Evolutionary conservation across 2,113 vertebrate genomes (phyloP), one percentile per base, ranked within the genome.

Genomic region (Panthera tigris): DNA sequence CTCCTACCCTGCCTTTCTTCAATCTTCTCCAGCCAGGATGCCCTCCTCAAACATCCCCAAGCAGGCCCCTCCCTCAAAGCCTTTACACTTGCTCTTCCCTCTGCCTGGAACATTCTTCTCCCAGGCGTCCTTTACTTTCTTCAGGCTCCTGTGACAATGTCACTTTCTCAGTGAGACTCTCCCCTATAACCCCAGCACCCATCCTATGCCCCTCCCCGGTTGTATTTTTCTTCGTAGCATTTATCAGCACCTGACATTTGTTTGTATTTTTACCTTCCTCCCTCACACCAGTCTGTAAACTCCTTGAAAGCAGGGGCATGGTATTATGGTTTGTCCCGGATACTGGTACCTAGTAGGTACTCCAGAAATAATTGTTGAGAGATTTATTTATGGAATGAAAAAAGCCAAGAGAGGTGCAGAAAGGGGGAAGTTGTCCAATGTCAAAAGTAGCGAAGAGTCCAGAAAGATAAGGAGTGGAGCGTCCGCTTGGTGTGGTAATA

Each of bases 391-490:
- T 48, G 19, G 89, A 83, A 81, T 48, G 83, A 92, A 89, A 79
- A 13, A 68, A 73, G 63, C 11, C 36, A 23, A 89, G 86, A 89
- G 36, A 52, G 9, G 12, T 73, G 25, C 45, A 57, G 18, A 50
- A n/a, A 97, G 48, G 87, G 89, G 91, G 93, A 96, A 96, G 95
- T 2, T 83, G 90, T 74, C 68, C 4, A 39, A 84, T 74, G 39
- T 92, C 87, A 89, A 88, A 86, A 93, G 82, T 5, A 93, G 57
- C 33, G 3, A 88, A 52, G 78, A 63, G 33, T 66, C 85, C 84
- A 92, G 82, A 95, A 39, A 90, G 97, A 94, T 95, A 96, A 92
- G 63, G 73, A 33, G 87, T 12, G 33, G 91, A 74, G 79, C 13
- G 68, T 73, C 73, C 29, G 9, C 69, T 89, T 36, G 74, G 61